Percentiles rank a stretch among this genome's conserved stretches.
phyloP scores from a whole-genome alignment of 2,888 invertebrate species.

The Urechis unicinctus region DNA sequence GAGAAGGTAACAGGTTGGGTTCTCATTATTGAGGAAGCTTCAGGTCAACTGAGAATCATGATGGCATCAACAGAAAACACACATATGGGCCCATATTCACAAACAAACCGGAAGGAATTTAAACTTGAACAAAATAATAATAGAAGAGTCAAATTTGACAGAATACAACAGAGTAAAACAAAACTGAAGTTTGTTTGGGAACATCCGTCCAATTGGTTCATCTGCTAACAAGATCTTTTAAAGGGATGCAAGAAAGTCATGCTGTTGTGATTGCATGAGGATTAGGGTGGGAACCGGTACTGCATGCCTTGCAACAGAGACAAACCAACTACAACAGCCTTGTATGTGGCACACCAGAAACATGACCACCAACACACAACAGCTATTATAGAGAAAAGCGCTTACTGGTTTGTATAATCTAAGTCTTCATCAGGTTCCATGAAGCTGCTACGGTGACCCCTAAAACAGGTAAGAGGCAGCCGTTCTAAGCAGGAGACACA shows the following conservation, averaged over 20 bases:
- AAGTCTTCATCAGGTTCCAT: conserved; percentile 20
- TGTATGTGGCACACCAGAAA: background rate
- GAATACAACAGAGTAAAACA: too few species aligned
- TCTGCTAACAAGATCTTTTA: too few species aligned
- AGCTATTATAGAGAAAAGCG: conserved; percentile 1
- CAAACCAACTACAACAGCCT: background rate
- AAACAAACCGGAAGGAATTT: too few species aligned
- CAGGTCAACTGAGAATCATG: background rate
- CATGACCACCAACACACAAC: background rate
- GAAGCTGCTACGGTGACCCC: conserved; percentile 47
- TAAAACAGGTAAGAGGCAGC: conserved; percentile 22
- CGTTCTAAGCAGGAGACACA: too few species aligned
- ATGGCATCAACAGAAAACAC: background rate
- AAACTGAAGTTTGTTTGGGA: too few species aligned
- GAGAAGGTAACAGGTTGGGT: background rate
- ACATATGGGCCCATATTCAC: background rate
- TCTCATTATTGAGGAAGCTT: background rate
- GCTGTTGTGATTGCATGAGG: too few species aligned
- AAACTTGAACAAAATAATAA: too few species aligned
- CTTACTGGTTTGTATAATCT: conserved; percentile 19
- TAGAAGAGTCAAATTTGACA: too few species aligned
- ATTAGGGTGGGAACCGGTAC: too few species aligned
- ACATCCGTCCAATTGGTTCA: too few species aligned
- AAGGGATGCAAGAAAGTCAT: too few species aligned
- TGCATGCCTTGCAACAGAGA: background rate